A percentile compares a stretch with the other conserved stretches of the same genome.
These are phyloP conservation scores for Halcyon badia DNA, from an alignment of 2,797 vertebrate genomes.

Conservation along the genomic window DNA sequence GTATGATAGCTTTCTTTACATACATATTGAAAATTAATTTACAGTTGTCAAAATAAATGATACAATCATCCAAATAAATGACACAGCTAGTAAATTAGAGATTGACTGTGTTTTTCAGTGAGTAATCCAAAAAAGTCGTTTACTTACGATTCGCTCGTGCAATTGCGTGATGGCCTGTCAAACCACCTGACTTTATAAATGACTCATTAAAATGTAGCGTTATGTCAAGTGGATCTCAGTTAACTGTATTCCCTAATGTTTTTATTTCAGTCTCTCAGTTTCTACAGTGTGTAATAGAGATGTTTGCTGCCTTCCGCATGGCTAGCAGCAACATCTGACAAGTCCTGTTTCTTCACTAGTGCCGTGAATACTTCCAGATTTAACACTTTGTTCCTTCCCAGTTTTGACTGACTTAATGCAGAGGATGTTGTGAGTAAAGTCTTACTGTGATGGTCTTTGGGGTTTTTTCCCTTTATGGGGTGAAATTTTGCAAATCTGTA, in stretches of 20 bases:
- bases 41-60: slow-evolving; percentile 17
- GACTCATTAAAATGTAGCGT: not conserved
- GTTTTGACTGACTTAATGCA: not conserved
- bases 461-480: not conserved
- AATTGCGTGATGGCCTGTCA: not conserved
- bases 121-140: not conserved
- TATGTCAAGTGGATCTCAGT: not conserved
- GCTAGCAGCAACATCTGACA: not conserved
- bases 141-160: not conserved
- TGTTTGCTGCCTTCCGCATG: not conserved
- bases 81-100: not conserved
- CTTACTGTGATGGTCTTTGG: not conserved
- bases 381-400: not conserved
- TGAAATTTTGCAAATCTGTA: not conserved
- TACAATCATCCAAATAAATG: not conserved
- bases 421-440: not conserved
- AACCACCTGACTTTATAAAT: slow-evolving; percentile 1
- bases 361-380: not conserved
- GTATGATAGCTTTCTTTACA: not conserved
- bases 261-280: not conserved
- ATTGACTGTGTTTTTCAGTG: not conserved
- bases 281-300: not conserved
- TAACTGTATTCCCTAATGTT: not conserved
- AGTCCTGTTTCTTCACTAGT: not conserved
- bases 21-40: not conserved